These are phyloP conservation scores for Saxidomus purpurata DNA, from an alignment of 1,140 invertebrate genomes.

Conservation along the genomic window DNA sequence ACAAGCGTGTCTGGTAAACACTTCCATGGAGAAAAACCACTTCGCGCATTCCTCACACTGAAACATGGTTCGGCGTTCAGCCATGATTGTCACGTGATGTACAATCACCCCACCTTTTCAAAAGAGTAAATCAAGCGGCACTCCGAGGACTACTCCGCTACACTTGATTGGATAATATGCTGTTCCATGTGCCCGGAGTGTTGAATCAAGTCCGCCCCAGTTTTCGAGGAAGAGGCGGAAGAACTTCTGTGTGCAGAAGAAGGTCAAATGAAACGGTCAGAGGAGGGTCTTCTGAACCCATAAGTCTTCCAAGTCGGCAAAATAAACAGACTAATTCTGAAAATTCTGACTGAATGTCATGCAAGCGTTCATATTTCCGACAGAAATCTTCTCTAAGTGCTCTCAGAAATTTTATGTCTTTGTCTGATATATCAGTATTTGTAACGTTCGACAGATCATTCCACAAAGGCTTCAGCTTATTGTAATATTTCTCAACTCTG, in stretches of 20 bases:
- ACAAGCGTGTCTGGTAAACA: not conserved
- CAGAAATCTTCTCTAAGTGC: not conserved
- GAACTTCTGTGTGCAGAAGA: no score
- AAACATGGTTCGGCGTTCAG: not conserved
- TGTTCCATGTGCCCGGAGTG: not conserved
- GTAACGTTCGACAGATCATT: not conserved
- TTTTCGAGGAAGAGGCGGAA: no score
- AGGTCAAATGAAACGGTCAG: no score
- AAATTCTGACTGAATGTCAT: conserved; percentile 7
- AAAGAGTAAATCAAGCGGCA: not conserved
- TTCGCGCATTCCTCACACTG: not conserved
- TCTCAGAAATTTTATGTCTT: not conserved
- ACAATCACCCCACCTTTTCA: not conserved
- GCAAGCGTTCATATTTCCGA: no score
- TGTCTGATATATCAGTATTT: conserved; percentile 23
- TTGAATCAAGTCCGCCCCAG: not conserved
- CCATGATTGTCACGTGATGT: not conserved
- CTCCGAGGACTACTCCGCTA: not conserved
- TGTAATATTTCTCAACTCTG: conserved; percentile 25
- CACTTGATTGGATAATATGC: not conserved
- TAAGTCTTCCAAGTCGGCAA: no score
- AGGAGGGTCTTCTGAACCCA: no score
- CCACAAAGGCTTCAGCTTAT: conserved; percentile 19
- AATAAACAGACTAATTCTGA: no score
- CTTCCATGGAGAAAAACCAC: not conserved